Evolutionary conservation across 2,113 vertebrate species (phyloP).

Genomic region (Eira barbara): DNA sequence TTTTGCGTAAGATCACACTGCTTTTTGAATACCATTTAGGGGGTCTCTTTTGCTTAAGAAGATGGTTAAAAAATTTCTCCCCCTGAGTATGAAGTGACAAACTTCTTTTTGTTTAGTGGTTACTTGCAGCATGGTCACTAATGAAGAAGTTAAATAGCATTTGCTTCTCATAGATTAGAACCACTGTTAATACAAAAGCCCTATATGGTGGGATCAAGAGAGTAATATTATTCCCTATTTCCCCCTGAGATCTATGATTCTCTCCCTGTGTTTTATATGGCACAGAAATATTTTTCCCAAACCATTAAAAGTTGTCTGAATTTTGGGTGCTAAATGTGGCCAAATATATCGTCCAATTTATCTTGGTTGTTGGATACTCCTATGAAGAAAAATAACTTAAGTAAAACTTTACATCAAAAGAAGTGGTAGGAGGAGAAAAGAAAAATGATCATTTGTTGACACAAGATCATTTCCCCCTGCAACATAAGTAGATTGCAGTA

Average conservation of each 20-base stretch:
- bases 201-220: not conserved
- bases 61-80: not conserved
- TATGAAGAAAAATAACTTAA: slow-evolving; percentile 13
- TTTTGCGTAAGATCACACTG: not conserved
- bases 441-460: not conserved
- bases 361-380: not conserved
- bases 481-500: not conserved
- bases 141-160: not conserved
- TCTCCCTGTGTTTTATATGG: slow-evolving; percentile 20
- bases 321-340: not conserved
- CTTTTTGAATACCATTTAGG: not conserved
- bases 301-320: slow-evolving; percentile 7
- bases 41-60: not conserved
- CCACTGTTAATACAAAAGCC: not conserved
- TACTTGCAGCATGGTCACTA: not conserved
- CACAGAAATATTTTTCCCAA: not conserved
- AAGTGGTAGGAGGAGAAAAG: not conserved
- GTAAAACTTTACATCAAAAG: not conserved
- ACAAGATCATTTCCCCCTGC: not conserved
- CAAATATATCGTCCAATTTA: not conserved
- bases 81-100: not conserved
- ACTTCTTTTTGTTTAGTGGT: not conserved
- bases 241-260: not conserved
- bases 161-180: not conserved
- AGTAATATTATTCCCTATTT: not conserved